Percentiles rank a stretch among this genome's conserved stretches.
Conservation (phyloP, 2,113 vertebrate species). For the Ginglymostoma cirratum region DNA sequence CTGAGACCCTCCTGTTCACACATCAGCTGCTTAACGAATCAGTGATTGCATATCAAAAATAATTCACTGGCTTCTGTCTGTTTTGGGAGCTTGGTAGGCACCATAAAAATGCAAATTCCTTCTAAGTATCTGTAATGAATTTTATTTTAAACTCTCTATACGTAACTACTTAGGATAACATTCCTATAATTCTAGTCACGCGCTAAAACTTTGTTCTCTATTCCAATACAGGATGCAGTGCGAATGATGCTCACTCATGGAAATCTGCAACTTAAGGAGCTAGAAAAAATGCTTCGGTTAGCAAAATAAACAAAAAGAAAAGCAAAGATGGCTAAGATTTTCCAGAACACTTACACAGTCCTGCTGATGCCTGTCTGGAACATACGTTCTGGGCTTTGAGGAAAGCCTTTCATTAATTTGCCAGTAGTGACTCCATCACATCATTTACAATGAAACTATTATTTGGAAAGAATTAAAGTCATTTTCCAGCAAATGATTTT, state of each 20-base stretch:
- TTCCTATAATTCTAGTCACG: neutral
- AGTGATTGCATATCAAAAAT: neutral
- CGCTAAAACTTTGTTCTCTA: neutral
- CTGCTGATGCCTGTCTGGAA: neutral
- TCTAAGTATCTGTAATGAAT: neutral
- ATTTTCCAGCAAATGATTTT: neutral
- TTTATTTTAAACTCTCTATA: neutral
- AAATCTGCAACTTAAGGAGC: slow-evolving; percentile 74
- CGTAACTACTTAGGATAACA: neutral
- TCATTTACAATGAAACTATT: neutral
- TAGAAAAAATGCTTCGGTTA: slow-evolving; percentile 70
- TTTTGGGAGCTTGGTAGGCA: neutral
- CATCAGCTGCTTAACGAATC: neutral
- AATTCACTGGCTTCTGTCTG: neutral
- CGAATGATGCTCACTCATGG: slow-evolving; percentile 94
- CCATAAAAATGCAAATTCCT: neutral
- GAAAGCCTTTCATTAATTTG: neutral
- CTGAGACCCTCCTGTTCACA: neutral
- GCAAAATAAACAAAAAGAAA: slow-evolving; percentile 49
- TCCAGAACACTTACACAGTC: neutral
- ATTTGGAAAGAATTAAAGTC: neutral
- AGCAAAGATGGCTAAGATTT: neutral
- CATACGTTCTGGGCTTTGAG: neutral
- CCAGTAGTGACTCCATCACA: neutral
- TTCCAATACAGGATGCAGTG: slow-evolving; percentile 67